Base-by-base conservation (phyloP, 2,797 vertebrate genomes). In the Catostomus latipinnis region DNA sequence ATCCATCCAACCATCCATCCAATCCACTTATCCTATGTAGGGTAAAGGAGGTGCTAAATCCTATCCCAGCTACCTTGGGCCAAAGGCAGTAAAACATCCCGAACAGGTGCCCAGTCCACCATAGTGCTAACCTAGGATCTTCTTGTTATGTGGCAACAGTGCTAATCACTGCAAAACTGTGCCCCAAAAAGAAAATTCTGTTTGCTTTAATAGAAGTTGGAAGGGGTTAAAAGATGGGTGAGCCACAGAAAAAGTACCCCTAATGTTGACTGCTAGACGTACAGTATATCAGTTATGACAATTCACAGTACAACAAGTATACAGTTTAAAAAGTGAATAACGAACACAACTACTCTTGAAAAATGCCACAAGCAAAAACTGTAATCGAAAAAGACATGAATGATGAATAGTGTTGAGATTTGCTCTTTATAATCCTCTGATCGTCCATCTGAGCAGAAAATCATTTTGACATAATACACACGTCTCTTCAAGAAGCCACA, bases 391-490 rank as follows among this genome's bases (percentile, higher is more conserved):
- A 67, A 46, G 46, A 69, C 65, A 80, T 58, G 73, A 53, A 74
- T 58, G 63, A 74, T 75, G 82, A 77, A 73, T 65, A 69, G 54
- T 22, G 78, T 74, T 67, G 60, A 73, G 54, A 69, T 71, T 63
- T 76, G 9, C 52, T 78, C 13, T 81, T 77, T 56, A 70, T 48
- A 58, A 71, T 71, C 49, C 46, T 8, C 62, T 6, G 62, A 52
- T 67, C 74, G 0, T 76, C 75, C 71, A 9, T 34, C 69, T 65
- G 74, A 81, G 82, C 50, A 57, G 71, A 73, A 84, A 86, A 86
- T 84, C 78, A 50, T 54, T 76, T 76, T 65, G 75, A 83, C 69
- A 80, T 70, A 79, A 84, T 75, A 78, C 78, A 62, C 75, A 76
- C 78, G 72, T 81, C 78, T 81, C 76, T 69, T 49, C 69, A 76